Evolutionary conservation across 1,140 invertebrate genomes (phyloP).

Genomic region (Zaprionus kolodkinae): DNA sequence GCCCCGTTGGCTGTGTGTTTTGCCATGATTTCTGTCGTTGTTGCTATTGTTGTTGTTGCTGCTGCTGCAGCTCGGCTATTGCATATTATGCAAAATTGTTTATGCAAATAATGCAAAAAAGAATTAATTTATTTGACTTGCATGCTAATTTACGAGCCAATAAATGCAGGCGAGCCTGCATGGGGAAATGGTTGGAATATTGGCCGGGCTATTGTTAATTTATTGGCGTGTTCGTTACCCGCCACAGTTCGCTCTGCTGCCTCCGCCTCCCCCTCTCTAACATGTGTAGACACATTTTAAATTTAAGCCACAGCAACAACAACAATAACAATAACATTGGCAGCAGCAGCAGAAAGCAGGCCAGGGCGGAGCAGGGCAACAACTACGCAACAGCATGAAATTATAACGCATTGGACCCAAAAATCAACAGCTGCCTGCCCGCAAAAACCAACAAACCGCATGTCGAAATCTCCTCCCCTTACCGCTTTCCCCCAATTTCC

Average conservation of each 20-base stretch:
- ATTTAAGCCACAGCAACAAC: slow-evolving; percentile 59
- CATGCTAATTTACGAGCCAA: slow-evolving; percentile 81
- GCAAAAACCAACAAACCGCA: slow-evolving; percentile 78
- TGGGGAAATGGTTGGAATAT: slow-evolving; percentile 30
- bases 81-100: slow-evolving; percentile 83
- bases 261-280: slow-evolving; percentile 22
- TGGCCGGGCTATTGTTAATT: slow-evolving; percentile 72
- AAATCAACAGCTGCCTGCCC: slow-evolving; percentile 78
- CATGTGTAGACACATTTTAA: slow-evolving; percentile 74
- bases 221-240: slow-evolving; percentile 58
- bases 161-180: slow-evolving; percentile 57
- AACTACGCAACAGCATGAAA: slow-evolving; percentile 56
- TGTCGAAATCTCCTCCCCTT: slow-evolving; percentile 47
- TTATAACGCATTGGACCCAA: slow-evolving; percentile 79
- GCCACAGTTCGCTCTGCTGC: slow-evolving; percentile 3
- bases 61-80: slow-evolving; percentile 55
- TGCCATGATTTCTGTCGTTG: slow-evolving; percentile 42
- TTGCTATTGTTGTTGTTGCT: slow-evolving; percentile 22
- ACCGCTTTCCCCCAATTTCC: background rate
- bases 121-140: slow-evolving; percentile 82
- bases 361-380: background rate
- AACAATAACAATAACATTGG: slow-evolving; percentile 12
- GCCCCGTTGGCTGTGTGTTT: slow-evolving; percentile 51
- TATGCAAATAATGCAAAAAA: slow-evolving; percentile 82
- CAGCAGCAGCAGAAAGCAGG: slow-evolving; percentile 4